Percentiles rank a stretch among this genome's conserved stretches.
Evolutionary conservation across 1,140 invertebrate genomes (phyloP).

Genomic region (Rhopalosiphum padi): DNA sequence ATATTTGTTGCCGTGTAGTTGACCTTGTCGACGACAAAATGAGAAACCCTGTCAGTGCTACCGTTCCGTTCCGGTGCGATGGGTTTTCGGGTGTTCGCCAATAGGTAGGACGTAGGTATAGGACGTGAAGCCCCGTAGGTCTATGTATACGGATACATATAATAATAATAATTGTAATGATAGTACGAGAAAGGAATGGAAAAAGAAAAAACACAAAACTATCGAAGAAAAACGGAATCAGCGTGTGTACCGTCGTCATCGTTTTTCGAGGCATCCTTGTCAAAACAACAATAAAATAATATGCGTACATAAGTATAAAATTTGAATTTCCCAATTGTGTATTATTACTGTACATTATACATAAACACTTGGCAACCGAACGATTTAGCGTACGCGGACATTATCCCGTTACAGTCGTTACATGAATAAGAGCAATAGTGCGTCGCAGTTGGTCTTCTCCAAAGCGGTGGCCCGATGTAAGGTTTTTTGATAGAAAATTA

Average conservation of each 20-base stretch:
- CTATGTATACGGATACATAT: not conserved
- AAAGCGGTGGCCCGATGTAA: too few relatives aligned
- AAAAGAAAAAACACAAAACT: not conserved
- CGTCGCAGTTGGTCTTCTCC: not conserved
- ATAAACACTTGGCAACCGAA: not conserved
- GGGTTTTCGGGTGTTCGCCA: conserved; percentile 54
- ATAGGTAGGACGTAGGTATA: conserved; percentile 13
- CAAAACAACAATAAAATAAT: conserved; percentile 36
- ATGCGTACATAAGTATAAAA: not conserved
- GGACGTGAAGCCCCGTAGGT: conserved; percentile 34
- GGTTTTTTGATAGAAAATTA: not conserved
- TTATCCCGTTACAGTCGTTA: not conserved
- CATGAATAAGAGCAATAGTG: not conserved
- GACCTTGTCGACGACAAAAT: conserved; percentile 47
- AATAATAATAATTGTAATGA: conserved; percentile 24
- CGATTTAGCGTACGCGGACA: not conserved
- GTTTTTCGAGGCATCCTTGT: not conserved
- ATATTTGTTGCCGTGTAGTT: conserved; percentile 10
- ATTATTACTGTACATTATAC: conserved; percentile 11
- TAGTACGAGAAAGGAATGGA: not conserved
- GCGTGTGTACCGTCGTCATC: conserved; percentile 14
- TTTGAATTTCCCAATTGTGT: not conserved
- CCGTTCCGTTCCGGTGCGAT: conserved; percentile 39
- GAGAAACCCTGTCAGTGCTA: conserved; percentile 51
- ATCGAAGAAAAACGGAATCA: conserved; percentile 28